These are phyloP conservation scores for Leptobrachium ailaonicum DNA, from an alignment of 2,113 vertebrate species.

Conservation along the genomic window DNA sequence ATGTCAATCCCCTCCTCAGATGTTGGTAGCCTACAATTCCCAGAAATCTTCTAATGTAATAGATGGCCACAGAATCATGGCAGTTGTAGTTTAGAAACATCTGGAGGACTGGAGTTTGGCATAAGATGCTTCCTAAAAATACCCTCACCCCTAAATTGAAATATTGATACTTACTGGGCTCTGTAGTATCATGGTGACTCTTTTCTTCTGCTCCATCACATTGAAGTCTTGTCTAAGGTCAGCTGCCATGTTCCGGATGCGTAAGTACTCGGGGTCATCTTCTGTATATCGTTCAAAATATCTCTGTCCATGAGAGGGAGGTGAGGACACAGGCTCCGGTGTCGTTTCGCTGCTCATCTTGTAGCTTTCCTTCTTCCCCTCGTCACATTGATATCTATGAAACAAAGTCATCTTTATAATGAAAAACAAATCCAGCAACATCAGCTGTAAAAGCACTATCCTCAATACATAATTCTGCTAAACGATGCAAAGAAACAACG, in stretches of 20 bases:
- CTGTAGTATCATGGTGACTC: conserved; percentile 89
- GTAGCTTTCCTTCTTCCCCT: not conserved
- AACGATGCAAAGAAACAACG: not conserved
- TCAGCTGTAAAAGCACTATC: not conserved
- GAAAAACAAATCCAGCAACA: not conserved
- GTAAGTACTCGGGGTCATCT: conserved; percentile 75
- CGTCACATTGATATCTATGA: conserved; percentile 44
- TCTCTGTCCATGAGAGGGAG: conserved; percentile 66
- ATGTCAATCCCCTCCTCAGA: too few species aligned
- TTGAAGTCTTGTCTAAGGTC: conserved; percentile 78
- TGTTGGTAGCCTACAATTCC: too few species aligned
- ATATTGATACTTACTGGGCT: conserved; percentile 75
- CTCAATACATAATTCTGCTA: not conserved
- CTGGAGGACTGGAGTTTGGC: too few species aligned
- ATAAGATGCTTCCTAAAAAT: too few species aligned
- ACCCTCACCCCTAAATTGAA: not conserved
- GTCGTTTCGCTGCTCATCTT: conserved; percentile 65
- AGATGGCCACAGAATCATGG: too few species aligned
- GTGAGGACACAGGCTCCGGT: conserved; percentile 61
- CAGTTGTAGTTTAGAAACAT: too few species aligned
- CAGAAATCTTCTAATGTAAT: too few species aligned
- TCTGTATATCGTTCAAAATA: conserved; percentile 78
- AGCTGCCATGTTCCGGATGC: conserved; percentile 61
- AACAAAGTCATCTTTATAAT: not conserved
- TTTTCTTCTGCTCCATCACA: conserved; percentile 84